Evolutionary conservation across 2,797 vertebrate species (phyloP).

Genomic region (Euphonia xanthogaster): DNA sequence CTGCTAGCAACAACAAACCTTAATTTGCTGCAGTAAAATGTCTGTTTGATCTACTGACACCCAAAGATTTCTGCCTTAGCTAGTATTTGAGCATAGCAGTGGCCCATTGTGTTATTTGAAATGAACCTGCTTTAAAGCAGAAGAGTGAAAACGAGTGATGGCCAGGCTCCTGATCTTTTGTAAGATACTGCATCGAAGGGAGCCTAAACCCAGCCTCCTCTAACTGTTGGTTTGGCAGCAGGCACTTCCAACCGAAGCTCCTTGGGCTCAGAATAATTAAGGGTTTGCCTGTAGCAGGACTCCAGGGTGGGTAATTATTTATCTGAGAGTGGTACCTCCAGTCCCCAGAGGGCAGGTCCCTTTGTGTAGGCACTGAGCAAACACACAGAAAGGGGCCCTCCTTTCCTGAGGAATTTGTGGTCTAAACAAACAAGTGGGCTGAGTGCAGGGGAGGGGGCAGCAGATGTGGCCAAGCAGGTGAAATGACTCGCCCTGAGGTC

Average conservation of each 20-base stretch:
- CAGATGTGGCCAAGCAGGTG: neutral
- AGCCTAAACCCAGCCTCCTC: neutral
- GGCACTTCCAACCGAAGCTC: neutral
- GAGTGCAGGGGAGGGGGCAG: neutral
- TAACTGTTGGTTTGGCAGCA: neutral
- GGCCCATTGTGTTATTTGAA: neutral
- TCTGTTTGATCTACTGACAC: neutral
- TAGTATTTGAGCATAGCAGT: neutral
- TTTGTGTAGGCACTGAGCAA: neutral
- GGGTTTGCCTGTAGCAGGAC: neutral
- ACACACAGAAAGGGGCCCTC: neutral
- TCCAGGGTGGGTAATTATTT: neutral
- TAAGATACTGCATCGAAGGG: neutral
- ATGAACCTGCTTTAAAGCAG: neutral
- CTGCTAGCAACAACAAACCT: neutral
- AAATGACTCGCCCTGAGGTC: neutral
- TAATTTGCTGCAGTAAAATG: neutral
- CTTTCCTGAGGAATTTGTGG: neutral
- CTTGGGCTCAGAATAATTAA: neutral
- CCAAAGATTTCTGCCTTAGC: neutral
- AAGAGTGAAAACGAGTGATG: neutral
- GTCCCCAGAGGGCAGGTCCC: neutral
- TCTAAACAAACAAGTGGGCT: neutral
- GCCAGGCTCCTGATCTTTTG: neutral
- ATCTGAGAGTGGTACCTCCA: neutral